Conservation (phyloP, 2,888 invertebrate genomes). For the Azorinus chamasolen region DNA sequence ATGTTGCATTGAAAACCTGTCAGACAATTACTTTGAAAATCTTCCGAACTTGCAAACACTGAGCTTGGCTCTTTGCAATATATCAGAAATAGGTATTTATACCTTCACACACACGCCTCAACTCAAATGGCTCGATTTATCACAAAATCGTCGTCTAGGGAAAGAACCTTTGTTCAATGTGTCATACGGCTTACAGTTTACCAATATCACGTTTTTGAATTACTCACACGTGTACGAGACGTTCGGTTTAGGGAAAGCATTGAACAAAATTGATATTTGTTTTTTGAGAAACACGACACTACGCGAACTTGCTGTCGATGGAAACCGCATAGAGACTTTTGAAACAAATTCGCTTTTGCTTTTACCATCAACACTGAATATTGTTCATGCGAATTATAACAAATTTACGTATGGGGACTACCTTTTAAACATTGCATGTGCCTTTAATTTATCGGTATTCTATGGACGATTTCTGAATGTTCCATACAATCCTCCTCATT, state of each 20-base stretch:
- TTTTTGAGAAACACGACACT: conserved; percentile 40
- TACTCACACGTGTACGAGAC: conserved; percentile 28
- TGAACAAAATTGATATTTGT: conserved; percentile 34
- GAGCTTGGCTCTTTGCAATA: conserved; percentile 19
- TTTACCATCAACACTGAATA: conserved; percentile 18
- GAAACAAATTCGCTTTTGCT: conserved; percentile 24
- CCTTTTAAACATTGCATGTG: conserved; percentile 30
- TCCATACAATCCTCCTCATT: conserved; percentile 1
- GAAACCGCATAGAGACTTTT: conserved; percentile 17
- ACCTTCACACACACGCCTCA: conserved; percentile 12
- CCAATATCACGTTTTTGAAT: conserved; percentile 29
- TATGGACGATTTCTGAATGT: conserved; percentile 12
- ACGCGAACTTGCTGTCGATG: conserved; percentile 19
- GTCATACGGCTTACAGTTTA: conserved; percentile 41
- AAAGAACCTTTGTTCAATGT: conserved; percentile 25
- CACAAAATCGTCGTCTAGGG: conserved; percentile 36
- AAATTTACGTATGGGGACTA: conserved; percentile 37
- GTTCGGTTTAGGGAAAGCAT: conserved; percentile 20
- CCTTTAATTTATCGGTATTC: not conserved
- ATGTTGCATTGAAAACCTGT: not conserved
- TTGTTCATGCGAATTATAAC: conserved; percentile 25
- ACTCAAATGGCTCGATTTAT: conserved; percentile 29
- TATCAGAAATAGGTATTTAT: conserved; percentile 16
- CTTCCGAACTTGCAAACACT: conserved; percentile 4
- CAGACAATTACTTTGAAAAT: conserved; percentile 17